phyloP scores from a whole-genome alignment of 2,888 invertebrate species.

The Clistopyga incitator region DNA sequence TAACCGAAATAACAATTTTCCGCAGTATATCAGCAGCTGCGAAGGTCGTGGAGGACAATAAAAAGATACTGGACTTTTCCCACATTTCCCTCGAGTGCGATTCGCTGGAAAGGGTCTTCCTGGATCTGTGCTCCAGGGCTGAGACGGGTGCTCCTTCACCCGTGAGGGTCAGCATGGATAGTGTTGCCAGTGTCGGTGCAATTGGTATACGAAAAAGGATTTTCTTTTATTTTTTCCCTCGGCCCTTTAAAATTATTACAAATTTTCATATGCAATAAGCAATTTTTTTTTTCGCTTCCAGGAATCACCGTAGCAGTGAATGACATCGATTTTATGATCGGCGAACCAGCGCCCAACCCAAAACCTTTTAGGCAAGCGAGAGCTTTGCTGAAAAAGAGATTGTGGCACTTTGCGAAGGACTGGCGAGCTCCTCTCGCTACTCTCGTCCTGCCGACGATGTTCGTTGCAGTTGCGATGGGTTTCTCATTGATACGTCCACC shows the following conservation, averaged over 20 bases:
- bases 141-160: slow-evolving; percentile 76
- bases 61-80: slow-evolving; percentile 83
- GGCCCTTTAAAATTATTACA: no score
- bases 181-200: slow-evolving; percentile 68
- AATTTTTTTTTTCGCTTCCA: no score
- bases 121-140: slow-evolving; percentile 85
- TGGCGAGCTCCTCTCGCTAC: slow-evolving; percentile 87
- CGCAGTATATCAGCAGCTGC: slow-evolving; percentile 85
- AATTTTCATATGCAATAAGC: no score
- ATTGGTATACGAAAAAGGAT: slow-evolving; percentile 60
- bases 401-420: slow-evolving; percentile 87
- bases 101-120: slow-evolving; percentile 88
- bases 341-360: slow-evolving; percentile 72
- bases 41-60: slow-evolving; percentile 85
- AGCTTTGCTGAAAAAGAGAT: slow-evolving; percentile 86
- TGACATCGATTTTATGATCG: slow-evolving; percentile 73
- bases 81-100: slow-evolving; percentile 87
- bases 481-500: slow-evolving; percentile 89
- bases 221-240: slow-evolving; percentile 17
- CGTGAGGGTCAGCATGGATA: slow-evolving; percentile 71
- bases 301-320: slow-evolving; percentile 70
- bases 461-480: slow-evolving; percentile 89
- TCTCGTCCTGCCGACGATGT: slow-evolving; percentile 87
- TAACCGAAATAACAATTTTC: slow-evolving; percentile 47
- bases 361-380: slow-evolving; percentile 75